Base-by-base conservation (phyloP, 1,140 invertebrate genomes). In the Neodiprion virginianus region DNA sequence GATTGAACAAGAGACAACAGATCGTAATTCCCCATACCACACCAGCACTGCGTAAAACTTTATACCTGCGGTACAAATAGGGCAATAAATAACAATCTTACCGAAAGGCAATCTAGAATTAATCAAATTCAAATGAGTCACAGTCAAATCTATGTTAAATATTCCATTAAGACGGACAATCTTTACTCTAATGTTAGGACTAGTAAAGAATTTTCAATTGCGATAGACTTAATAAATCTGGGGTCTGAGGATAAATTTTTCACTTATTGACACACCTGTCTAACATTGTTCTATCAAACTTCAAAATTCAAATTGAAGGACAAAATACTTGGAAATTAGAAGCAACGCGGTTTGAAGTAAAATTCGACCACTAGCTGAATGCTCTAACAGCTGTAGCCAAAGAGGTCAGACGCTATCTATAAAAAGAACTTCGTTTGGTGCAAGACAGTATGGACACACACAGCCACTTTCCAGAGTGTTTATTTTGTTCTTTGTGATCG, bases 401-500 rank as follows among this genome's bases (percentile, higher is more conserved):
- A 75, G 82, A 86, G 86, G 85, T 87, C 84, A 83, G 79, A 82
- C 79, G 73, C 75, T 69, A 76, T 85, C 86, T 88, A 88, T 85
- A 85, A 88, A 86, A 87, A 88, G 86, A 85, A 86, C 81, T 79
- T 79, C 81, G 83, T 80, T 74, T 79, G 77, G 75, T 70, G 77
- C 73, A 79, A 78, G 76, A 72, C 65, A 73, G 68, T 65, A 61
- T 72, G 73, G 78, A 69, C 82, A 84, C 77, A 83, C 71, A 69
- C 67, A 74, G 75, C 65, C 69, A 11, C 53, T 76, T 73, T 74
- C 73, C 76, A 72, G 71, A 78, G 75, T 79, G 75, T 72, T 75
- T 74, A 79, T 84, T 79, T 79, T 78, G 78, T 74, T 73, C 82
- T 70, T 78, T 21, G 72, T 74, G 72, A 40, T 75, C 12, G 76